Evolutionary conservation across 2,888 invertebrate genomes (phyloP), one percentile per base, ranked within the genome.

Genomic region (Sinhomidia bicolor): DNA sequence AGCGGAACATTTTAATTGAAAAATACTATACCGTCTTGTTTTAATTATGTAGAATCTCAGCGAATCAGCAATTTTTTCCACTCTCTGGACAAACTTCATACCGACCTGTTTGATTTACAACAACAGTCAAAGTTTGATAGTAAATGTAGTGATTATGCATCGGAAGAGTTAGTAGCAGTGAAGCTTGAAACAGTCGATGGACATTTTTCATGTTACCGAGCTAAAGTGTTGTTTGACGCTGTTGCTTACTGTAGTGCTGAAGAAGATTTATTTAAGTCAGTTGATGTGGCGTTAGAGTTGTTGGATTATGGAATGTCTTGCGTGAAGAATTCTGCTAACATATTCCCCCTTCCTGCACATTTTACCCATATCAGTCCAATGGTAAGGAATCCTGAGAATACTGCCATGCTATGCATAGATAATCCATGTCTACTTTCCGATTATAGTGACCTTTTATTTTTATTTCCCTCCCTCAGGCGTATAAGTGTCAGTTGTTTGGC

Each of bases 81-180:
- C 23, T 9, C n/a, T 23, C 17, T 82, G 20, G 68, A 51, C 29
- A 68, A 6, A 3, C 81, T 82, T 9, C 81, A 68, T 12, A 4
- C 51, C 1, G 20, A 23, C 5, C 6, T 82, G 17, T 32, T 51
- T 14, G 4, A 26, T 32, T 65, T 65, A 3, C n/a, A 29, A 4
- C 29, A n/a, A n/a, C 14, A 65, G 26, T 60, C 10, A 2, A 60
- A 60, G 5, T 0, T 17, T 1, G 54, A 54, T n/a, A n/a, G n/a
- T n/a, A n/a, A n/a, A n/a, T 23, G 54, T 14, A 84, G 60, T 9
- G 78, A 62, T 9, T 85, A 62, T 65, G 12, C 68, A 7, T 57
- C 81, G 9, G 89, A 87, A 7, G 89, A 90, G 32, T 36, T 90
- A 3, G 87, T 87, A 0, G 89, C 87, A 20, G 90, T 90, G 6